Percentiles rank a stretch among this genome's conserved stretches.
Evolutionary conservation across 1,140 invertebrate genomes (phyloP).

Genomic region (Neodiprion pinetum): DNA sequence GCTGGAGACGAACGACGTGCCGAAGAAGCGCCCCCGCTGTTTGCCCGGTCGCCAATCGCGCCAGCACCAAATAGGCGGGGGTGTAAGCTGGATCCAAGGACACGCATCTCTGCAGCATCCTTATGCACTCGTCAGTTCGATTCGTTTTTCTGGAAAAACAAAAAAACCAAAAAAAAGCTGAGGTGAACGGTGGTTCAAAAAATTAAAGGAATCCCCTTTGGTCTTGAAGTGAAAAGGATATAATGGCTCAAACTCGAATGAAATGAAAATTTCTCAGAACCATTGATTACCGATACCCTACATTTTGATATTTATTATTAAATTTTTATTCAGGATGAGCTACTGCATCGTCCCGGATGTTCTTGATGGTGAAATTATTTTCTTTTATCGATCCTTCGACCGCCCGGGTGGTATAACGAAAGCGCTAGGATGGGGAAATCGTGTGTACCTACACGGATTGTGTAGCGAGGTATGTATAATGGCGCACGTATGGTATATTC

Average conservation of each 20-base stretch:
- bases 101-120: constrained; percentile 73
- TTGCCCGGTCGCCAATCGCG: constrained; percentile 64
- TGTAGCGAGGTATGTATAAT: too few species aligned
- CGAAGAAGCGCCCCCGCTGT: constrained; percentile 62
- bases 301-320: too few species aligned
- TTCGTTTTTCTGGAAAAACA: constrained; percentile 69
- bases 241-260: background rate
- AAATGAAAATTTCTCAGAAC: too few species aligned
- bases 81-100: constrained; percentile 70
- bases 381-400: too few species aligned
- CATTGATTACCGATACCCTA: too few species aligned
- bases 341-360: too few species aligned
- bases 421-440: too few species aligned
- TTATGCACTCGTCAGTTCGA: constrained; percentile 68
- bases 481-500: background rate
- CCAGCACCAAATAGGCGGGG: constrained; percentile 72
- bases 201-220: background rate
- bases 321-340: too few species aligned
- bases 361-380: too few species aligned
- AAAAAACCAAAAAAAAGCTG: constrained; percentile 15
- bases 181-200: constrained; percentile 11
- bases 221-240: background rate
- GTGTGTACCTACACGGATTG: background rate
- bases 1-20: constrained; percentile 69
- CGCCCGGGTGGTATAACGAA: too few species aligned